Percentiles rank a stretch among this genome's conserved stretches.
These are phyloP conservation scores for Aspiorhynchus laticeps DNA, from an alignment of 2,113 vertebrate genomes.

Conservation along the genomic window DNA sequence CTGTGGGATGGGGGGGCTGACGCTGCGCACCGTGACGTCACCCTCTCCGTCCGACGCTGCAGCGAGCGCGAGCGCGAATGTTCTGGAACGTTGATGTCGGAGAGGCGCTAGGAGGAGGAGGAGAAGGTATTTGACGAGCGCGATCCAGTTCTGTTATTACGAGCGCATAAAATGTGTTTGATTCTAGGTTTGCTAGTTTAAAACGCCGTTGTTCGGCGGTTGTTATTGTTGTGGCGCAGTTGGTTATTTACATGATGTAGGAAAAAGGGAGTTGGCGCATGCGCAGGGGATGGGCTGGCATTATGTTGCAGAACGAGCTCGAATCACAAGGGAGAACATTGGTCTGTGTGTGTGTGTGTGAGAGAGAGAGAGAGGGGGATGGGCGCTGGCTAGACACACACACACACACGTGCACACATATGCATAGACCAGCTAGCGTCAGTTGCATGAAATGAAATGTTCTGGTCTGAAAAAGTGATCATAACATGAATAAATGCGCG, in stretches of 20 bases:
- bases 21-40: slow-evolving; percentile 77
- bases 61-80: slow-evolving; percentile 67
- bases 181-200: background rate
- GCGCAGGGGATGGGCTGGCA: slow-evolving; percentile 64
- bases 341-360: background rate
- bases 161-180: background rate
- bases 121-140: background rate
- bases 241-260: slow-evolving; percentile 70
- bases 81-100: slow-evolving; percentile 67
- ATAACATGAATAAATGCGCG: background rate
- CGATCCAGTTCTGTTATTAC: background rate
- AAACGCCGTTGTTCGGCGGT: background rate
- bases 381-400: slow-evolving; percentile 66
- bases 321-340: slow-evolving; percentile 59
- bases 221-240: slow-evolving; percentile 74
- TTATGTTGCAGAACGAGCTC: slow-evolving; percentile 73
- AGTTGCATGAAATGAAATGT: slow-evolving; percentile 51
- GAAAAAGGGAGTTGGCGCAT: slow-evolving; percentile 64
- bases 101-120: slow-evolving; percentile 53
- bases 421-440: slow-evolving; percentile 53
- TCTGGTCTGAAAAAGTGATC: background rate
- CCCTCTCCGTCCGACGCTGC: slow-evolving; percentile 75
- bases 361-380: slow-evolving; percentile 62
- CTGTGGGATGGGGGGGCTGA: slow-evolving; percentile 26
- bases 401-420: background rate